These are phyloP conservation scores for Cataglyphis cursor DNA, from an alignment of 2,888 invertebrate genomes.

Conservation along the genomic window DNA sequence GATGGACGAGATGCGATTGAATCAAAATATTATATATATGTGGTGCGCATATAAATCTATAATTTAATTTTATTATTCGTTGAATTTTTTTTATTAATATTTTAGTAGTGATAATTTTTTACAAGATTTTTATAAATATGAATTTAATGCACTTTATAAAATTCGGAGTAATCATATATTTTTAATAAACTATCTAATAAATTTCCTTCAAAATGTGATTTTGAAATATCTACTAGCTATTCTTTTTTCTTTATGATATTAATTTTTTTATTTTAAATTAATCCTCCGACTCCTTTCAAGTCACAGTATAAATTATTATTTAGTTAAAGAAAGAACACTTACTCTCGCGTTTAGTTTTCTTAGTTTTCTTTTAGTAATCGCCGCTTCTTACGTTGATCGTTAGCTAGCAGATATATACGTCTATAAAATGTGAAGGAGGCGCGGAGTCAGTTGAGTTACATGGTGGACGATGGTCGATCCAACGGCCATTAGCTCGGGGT, in stretches of 20 bases:
- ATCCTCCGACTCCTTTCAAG: not conserved
- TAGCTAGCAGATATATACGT: conserved; percentile 60
- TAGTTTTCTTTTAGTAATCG: conserved; percentile 57
- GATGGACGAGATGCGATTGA: not conserved
- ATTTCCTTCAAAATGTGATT: not conserved
- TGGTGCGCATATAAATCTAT: not conserved
- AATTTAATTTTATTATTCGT: not conserved
- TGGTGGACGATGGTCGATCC: conserved; percentile 83
- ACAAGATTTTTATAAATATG: conserved; percentile 1
- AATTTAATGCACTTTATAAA: not conserved
- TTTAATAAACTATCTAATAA: not conserved
- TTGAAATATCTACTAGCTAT: not conserved
- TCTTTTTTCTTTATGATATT: not conserved
- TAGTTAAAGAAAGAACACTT: not conserved
- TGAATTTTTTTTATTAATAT: not conserved
- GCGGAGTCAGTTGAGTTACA: conserved; percentile 73
- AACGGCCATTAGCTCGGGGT: conserved; percentile 85
- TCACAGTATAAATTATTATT: not conserved
- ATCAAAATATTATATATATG: not conserved
- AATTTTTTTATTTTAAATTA: not conserved
- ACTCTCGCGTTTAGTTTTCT: conserved; percentile 19
- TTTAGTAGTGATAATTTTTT: not conserved
- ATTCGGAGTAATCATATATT: not conserved
- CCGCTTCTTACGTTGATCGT: conserved; percentile 52
- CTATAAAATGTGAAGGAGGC: conserved; percentile 66